Percentiles rank a stretch among this genome's conserved stretches.
Conservation (phyloP, 2,797 vertebrate genomes). For the Pangasius djambal region DNA sequence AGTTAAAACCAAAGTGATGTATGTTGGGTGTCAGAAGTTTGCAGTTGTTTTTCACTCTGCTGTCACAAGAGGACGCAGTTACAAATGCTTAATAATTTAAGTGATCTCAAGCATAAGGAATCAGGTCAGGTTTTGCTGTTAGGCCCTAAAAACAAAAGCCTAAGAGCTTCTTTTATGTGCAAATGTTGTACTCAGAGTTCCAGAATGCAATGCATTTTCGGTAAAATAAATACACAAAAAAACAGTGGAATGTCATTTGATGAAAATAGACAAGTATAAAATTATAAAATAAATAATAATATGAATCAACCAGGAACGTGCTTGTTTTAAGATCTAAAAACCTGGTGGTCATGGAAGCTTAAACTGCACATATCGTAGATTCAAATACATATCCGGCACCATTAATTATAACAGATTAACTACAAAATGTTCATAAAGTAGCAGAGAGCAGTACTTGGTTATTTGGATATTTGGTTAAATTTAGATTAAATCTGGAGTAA, state of each 20-base stretch:
- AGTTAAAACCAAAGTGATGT: not conserved
- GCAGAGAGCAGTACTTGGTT: too few relatives aligned
- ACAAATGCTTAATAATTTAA: not conserved
- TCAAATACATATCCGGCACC: too few relatives aligned
- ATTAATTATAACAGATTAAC: not conserved
- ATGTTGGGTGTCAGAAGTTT: not conserved
- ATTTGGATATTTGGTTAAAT: not conserved
- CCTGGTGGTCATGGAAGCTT: not conserved
- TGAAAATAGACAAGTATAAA: not conserved
- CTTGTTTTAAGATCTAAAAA: not conserved
- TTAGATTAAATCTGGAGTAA: not conserved
- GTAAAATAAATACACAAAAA: not conserved
- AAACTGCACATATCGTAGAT: not conserved
- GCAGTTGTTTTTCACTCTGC: not conserved
- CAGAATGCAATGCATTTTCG: not conserved
- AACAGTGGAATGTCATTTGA: not conserved
- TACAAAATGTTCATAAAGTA: not conserved
- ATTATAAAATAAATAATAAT: not conserved
- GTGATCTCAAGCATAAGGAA: not conserved
- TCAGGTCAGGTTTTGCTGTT: not conserved
- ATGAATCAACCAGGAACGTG: not conserved
- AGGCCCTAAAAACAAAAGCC: not conserved
- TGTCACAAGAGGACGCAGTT: not conserved
- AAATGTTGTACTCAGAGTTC: not conserved
- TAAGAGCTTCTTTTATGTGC: not conserved